Conservation (phyloP, 2,113 vertebrate species). For the crab-eating macaque (Macaca fascicularis) region DNA sequence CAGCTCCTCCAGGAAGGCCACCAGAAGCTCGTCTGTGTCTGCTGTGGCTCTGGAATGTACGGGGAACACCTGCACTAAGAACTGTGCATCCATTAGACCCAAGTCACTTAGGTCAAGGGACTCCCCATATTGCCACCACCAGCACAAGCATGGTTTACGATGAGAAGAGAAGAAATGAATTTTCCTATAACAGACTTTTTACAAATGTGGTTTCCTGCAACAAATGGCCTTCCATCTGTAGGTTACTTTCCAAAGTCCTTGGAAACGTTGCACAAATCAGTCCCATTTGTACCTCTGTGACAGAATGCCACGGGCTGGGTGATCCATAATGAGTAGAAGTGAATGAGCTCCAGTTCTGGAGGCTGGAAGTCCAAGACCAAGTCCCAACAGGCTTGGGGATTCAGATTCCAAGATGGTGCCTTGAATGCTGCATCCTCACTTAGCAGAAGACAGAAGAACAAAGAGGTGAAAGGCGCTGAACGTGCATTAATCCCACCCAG, state of each 20-base stretch:
- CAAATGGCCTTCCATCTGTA: background rate
- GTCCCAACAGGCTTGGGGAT: too few relatives aligned
- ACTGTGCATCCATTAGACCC: accelerated
- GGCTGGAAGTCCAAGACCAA: background rate
- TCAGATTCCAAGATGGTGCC: background rate
- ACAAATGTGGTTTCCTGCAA: background rate
- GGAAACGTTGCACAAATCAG: background rate
- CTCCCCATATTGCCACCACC: background rate
- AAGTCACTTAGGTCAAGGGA: background rate
- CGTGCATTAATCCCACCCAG: background rate
- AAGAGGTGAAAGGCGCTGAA: background rate
- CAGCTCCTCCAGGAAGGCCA: background rate
- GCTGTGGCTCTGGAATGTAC: accelerated
- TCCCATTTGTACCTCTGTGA: too few relatives aligned
- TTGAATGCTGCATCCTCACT: background rate
- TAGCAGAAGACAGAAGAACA: background rate
- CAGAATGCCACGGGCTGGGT: background rate
- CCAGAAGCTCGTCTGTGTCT: background rate
- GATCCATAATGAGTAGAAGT: accelerated
- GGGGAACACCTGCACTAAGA: too few relatives aligned
- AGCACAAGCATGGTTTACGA: background rate
- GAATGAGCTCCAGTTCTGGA: background rate
- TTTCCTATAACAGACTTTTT: background rate
- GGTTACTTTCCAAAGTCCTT: background rate
- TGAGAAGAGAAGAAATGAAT: background rate